A percentile compares a stretch with the other conserved stretches of the same genome.
Evolutionary conservation across 2,797 vertebrate genomes (phyloP).

Genomic region (Euphonia xanthogaster): DNA sequence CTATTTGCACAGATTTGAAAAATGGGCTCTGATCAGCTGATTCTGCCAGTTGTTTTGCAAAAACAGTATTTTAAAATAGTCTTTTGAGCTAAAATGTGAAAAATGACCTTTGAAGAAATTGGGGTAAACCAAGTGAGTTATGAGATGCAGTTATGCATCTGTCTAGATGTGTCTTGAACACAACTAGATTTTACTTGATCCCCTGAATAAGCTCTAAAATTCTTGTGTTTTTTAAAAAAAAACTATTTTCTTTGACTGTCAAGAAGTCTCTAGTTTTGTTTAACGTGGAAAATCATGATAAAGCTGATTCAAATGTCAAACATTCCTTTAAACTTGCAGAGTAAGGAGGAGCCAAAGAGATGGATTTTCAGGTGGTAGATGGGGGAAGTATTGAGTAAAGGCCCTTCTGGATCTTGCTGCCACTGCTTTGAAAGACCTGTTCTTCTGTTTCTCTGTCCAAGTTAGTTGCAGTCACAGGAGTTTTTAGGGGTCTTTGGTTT

Average conservation of each 20-base stretch:
- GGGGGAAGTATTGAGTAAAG: neutral
- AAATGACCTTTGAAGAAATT: neutral
- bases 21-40: neutral
- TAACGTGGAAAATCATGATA: neutral
- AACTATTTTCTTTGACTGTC: neutral
- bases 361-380: neutral
- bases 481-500: neutral
- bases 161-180: neutral
- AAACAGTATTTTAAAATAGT: neutral
- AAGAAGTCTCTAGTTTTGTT: neutral
- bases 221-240: rapidly evolving
- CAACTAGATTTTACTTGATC: neutral
- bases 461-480: neutral
- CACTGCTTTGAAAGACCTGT: neutral
- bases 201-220: neutral
- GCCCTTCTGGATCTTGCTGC: neutral
- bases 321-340: neutral
- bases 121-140: neutral
- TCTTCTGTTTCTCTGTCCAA: neutral
- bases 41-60: neutral
- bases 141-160: neutral
- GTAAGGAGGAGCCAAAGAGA: neutral
- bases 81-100: neutral
- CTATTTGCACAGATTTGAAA: neutral
- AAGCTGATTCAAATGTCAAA: neutral